Evolutionary conservation across 2,888 invertebrate species (phyloP).

Genomic region (Rhagonycha lutea): DNA sequence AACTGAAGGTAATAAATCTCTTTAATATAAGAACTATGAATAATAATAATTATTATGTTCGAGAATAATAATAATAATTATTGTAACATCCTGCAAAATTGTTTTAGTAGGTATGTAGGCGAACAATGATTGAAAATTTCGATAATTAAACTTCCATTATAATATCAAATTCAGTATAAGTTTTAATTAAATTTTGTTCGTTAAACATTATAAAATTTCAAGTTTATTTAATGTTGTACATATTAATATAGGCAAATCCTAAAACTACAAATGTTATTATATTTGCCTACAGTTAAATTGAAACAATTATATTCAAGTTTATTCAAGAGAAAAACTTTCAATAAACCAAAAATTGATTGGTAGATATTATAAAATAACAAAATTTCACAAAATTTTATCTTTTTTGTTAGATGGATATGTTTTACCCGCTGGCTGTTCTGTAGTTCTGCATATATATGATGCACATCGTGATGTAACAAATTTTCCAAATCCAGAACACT

Average conservation of each 20-base stretch:
- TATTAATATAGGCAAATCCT: background rate
- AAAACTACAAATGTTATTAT: background rate
- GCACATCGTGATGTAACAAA: constrained; percentile 48
- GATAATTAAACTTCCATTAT: background rate
- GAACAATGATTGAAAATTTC: background rate
- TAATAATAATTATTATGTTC: background rate
- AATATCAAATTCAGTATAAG: background rate
- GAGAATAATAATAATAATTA: background rate
- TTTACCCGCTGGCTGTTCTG: constrained; percentile 38
- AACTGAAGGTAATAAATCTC: no score
- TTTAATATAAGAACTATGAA: background rate
- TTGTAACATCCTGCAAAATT: background rate
- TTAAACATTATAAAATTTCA: background rate
- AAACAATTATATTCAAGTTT: background rate
- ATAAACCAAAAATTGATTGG: background rate
- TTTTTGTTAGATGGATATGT: constrained; percentile 38
- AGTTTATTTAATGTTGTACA: background rate
- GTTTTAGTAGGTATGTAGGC: background rate
- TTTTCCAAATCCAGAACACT: constrained; percentile 43
- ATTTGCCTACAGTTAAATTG: background rate
- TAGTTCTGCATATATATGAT: constrained; percentile 42
- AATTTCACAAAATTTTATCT: background rate
- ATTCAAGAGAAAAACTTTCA: background rate
- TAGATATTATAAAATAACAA: no score
- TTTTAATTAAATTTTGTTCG: background rate